A percentile compares a stretch with the other conserved stretches of the same genome.
Evolutionary conservation across 2,888 invertebrate species (phyloP).

Genomic region (Monopis laevigella): DNA sequence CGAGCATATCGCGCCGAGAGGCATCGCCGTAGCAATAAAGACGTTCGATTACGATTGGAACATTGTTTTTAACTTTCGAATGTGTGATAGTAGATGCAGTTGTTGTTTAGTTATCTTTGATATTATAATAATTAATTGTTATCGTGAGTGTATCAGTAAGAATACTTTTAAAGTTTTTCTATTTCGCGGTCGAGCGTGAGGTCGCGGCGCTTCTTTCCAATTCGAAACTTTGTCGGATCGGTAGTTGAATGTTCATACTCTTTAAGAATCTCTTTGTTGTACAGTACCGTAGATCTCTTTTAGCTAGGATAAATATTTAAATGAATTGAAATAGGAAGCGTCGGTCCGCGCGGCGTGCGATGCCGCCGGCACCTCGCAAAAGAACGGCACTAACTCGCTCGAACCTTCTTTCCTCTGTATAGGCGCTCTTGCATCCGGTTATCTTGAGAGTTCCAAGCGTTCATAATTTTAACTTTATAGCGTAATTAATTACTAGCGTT

Average conservation of each 20-base stretch:
- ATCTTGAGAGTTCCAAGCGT: slow-evolving; percentile 54
- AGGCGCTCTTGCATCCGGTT: slow-evolving; percentile 28
- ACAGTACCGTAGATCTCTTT: slow-evolving; percentile 59
- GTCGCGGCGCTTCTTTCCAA: slow-evolving; percentile 46
- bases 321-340: slow-evolving; percentile 55
- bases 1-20: slow-evolving; percentile 40
- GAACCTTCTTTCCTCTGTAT: slow-evolving; percentile 23
- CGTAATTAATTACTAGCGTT: slow-evolving; percentile 59
- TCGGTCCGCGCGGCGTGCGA: too few relatives aligned
- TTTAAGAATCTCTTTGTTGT: slow-evolving; percentile 55
- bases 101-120: slow-evolving; percentile 67
- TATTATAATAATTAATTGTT: slow-evolving; percentile 58
- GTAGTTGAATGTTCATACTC: slow-evolving; percentile 39
- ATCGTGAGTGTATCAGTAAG: slow-evolving; percentile 62
- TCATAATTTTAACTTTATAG: slow-evolving; percentile 64
- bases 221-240: slow-evolving; percentile 40
- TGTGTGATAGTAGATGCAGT: slow-evolving; percentile 70
- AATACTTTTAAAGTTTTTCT: slow-evolving; percentile 44
- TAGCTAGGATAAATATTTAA: slow-evolving; percentile 65
- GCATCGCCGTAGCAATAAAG: slow-evolving; percentile 63
- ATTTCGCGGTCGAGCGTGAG: slow-evolving; percentile 37
- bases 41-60: slow-evolving; percentile 62
- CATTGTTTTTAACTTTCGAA: slow-evolving; percentile 67
- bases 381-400: slow-evolving; percentile 45
- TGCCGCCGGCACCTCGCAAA: slow-evolving; percentile 16